Percentiles rank a stretch among this genome's conserved stretches.
These are phyloP conservation scores for Lycodopsis pacificus DNA, from an alignment of 2,797 vertebrate species.

Conservation along the genomic window DNA sequence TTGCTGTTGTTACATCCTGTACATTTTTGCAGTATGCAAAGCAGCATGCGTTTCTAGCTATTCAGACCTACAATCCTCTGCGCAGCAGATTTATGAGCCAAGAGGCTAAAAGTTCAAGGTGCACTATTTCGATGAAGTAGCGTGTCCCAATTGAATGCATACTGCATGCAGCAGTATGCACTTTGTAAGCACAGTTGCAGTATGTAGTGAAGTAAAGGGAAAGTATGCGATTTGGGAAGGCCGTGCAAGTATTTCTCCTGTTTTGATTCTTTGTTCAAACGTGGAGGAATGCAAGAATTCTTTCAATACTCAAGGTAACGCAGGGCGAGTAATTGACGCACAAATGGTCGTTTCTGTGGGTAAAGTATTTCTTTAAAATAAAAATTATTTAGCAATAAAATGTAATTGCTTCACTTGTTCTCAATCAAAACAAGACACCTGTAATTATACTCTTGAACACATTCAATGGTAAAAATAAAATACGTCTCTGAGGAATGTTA, in stretches of 20 bases:
- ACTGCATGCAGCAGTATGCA: not conserved
- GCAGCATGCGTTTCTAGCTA: no score
- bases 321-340: not conserved
- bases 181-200: not conserved
- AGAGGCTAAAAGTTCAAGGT: not conserved
- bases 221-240: not conserved
- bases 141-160: not conserved
- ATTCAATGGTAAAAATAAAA: not conserved
- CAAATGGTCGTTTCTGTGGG: not conserved
- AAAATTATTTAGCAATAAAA: not conserved
- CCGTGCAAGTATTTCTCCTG: not conserved
- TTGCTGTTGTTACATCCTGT: no score
- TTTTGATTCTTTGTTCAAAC: no score
- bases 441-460: not conserved
- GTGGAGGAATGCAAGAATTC: not conserved
- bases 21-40: no score
- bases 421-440: not conserved
- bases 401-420: not conserved
- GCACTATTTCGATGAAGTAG: not conserved
- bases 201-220: not conserved
- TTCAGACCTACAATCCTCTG: not conserved
- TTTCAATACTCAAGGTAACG: not conserved
- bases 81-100: not conserved
- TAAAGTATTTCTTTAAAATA: not conserved
- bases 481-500: not conserved